These are phyloP conservation scores for Brachylomia viminalis DNA, from an alignment of 2,888 invertebrate species.

Conservation along the genomic window DNA sequence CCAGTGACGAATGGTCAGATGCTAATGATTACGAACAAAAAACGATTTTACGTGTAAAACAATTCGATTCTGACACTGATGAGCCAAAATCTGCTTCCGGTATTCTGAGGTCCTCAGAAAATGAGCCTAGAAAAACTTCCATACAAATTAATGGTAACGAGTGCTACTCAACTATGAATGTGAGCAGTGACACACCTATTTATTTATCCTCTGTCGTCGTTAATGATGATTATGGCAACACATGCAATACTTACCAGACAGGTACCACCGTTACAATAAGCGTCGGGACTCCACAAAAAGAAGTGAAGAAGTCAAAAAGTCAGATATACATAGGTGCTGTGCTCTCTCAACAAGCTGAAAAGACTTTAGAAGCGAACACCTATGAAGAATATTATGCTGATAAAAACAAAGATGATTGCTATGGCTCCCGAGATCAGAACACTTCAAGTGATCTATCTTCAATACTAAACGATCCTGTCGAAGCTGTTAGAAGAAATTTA, in stretches of 20 bases:
- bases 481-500: conserved; percentile 93
- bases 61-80: conserved; percentile 88
- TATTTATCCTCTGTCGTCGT: conserved; percentile 94
- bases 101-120: conserved; percentile 76
- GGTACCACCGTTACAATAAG: conserved; percentile 92
- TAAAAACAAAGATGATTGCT: conserved; percentile 66
- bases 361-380: conserved; percentile 77
- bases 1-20: conserved; percentile 89
- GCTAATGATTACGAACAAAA: conserved; percentile 87
- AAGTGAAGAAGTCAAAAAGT: conserved; percentile 86
- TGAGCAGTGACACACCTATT: conserved; percentile 92
- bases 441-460: conserved; percentile 85
- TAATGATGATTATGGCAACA: conserved; percentile 89
- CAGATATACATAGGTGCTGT: conserved; percentile 88
- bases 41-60: conserved; percentile 85
- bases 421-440: conserved; percentile 64
- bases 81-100: conserved; percentile 73
- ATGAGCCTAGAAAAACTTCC: conserved; percentile 91
- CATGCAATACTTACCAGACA: conserved; percentile 87
- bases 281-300: conserved; percentile 88
- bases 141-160: conserved; percentile 94
- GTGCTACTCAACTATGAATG: conserved; percentile 94
- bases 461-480: conserved; percentile 93
- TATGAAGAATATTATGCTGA: conserved; percentile 86
- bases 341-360: conserved; percentile 76